Evolutionary conservation across 2,888 invertebrate species (phyloP).

Genomic region (Caenorhabditis sp.): DNA sequence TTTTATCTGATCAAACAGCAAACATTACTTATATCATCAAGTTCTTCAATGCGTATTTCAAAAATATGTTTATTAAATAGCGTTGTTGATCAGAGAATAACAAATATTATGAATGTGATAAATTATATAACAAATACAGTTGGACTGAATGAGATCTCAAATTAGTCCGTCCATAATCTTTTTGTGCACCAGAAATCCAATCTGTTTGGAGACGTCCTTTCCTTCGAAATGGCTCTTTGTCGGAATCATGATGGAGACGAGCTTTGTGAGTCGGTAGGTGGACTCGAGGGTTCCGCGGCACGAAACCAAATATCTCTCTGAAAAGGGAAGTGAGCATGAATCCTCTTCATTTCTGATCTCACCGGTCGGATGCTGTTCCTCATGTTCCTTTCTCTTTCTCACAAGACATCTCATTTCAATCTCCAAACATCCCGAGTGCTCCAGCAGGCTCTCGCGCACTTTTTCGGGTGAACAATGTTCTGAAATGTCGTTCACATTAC

Average conservation of each 20-base stretch:
- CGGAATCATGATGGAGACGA: slow-evolving; percentile 40
- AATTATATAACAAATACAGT: too few species aligned
- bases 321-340: neutral
- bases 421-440: neutral
- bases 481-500: slow-evolving; percentile 1
- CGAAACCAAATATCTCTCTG: slow-evolving; percentile 41
- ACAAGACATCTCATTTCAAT: neutral
- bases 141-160: neutral
- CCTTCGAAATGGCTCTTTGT: slow-evolving; percentile 16
- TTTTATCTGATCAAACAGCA: too few species aligned
- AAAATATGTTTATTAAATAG: too few species aligned
- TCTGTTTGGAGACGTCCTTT: slow-evolving; percentile 18
- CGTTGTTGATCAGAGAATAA: too few species aligned
- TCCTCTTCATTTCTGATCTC: neutral
- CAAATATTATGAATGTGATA: too few species aligned
- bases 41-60: too few species aligned
- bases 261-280: slow-evolving; percentile 24
- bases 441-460: neutral
- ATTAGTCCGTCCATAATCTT: slow-evolving; percentile 7
- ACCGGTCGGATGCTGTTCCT: neutral
- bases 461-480: neutral
- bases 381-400: slow-evolving; percentile 3
- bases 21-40: too few species aligned
- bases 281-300: slow-evolving; percentile 51
- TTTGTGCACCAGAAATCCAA: slow-evolving; percentile 8